These are phyloP conservation scores for Drosophila merina DNA, from an alignment of 2,888 invertebrate species.

Conservation along the genomic window DNA sequence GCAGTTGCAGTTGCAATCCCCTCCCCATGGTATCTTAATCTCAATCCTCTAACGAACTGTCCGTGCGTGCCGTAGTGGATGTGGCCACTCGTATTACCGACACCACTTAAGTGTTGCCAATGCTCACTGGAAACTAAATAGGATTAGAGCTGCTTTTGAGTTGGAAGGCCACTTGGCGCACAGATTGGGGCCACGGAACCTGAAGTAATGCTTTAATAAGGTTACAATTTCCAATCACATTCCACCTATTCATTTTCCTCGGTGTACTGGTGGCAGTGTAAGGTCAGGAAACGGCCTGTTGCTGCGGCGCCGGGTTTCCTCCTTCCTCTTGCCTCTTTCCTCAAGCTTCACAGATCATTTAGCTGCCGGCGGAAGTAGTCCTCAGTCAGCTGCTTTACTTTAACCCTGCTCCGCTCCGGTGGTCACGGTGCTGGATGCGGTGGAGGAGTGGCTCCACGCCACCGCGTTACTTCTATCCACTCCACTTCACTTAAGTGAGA, in stretches of 20 bases:
- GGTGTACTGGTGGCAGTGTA: constrained; percentile 2
- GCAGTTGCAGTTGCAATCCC: constrained; percentile 15
- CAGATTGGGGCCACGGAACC: not conserved
- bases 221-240: not conserved
- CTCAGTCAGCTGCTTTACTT: constrained; percentile 10
- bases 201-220: not conserved
- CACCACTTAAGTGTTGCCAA: constrained; percentile 17
- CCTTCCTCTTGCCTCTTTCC: constrained; percentile 4
- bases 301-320: constrained; percentile 17
- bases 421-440: constrained; percentile 7
- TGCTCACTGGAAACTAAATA: constrained; percentile 10
- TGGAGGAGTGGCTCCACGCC: constrained; percentile 5
- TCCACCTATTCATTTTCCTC: constrained; percentile 5
- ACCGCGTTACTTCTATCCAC: constrained; percentile 18
- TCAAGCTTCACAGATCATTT: constrained; percentile 49
- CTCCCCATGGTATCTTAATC: constrained; percentile 9
- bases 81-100: constrained; percentile 22
- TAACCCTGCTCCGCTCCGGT: constrained; percentile 20
- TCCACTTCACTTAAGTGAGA: constrained; percentile 26
- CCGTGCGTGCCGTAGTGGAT: constrained; percentile 55
- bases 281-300: constrained; percentile 38
- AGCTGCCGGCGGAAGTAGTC: constrained; percentile 44
- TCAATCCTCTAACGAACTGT: constrained; percentile 59
- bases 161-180: constrained; percentile 3
- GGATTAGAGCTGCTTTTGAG: constrained; percentile 8